Base-by-base conservation (phyloP, 2,888 invertebrate species). In the Endomychus coccineus region DNA sequence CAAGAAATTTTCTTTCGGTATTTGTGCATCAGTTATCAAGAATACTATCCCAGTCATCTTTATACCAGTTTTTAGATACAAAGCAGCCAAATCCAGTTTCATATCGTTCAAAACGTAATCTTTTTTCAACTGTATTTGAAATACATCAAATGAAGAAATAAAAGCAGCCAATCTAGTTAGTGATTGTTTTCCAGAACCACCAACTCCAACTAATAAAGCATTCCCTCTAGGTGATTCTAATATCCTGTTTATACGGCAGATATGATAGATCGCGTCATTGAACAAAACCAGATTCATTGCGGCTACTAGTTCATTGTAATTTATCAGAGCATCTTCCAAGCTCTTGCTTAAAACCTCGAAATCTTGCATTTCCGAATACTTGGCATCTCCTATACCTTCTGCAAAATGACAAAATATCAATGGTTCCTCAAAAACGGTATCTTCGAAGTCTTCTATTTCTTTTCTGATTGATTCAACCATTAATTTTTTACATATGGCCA, bases 221-320 rank as follows among this genome's bases (percentile, higher is more conserved):
- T 95, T 92, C 9, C 95, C 94, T 50, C 92, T 73, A 0, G 94
- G 90, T 2, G 85, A 79, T 65, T 95, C 94, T 54, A 95, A 67
- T 47, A 95, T 94, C 36, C 95, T 80, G 63, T 88, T 94, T 41
- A 95, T 94, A 75, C 86, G 77, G 66, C 88, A 88, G 32, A 95
- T 80, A 60, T 95, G 92, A 45, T 80, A 77, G 83, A 95, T 90
- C 9, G 95, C 94, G 61, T 95, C 94, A 58, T 92, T 92, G 57
- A 95, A 95, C 6, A 95, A 75, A 2, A 95, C 94, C 40, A 95
- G 69, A 66, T 92, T 91, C 89, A 95, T 92, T 1, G 85, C 84
- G 2, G 90, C 84, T 6, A 85, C 77, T 44, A 92, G 71, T 56
- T 95, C 95, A 60, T 95, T 94, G 61, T 95, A 95, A 11, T 77